Evolutionary conservation across 2,113 vertebrate genomes (phyloP).

Genomic region (Pantherophis guttatus): DNA sequence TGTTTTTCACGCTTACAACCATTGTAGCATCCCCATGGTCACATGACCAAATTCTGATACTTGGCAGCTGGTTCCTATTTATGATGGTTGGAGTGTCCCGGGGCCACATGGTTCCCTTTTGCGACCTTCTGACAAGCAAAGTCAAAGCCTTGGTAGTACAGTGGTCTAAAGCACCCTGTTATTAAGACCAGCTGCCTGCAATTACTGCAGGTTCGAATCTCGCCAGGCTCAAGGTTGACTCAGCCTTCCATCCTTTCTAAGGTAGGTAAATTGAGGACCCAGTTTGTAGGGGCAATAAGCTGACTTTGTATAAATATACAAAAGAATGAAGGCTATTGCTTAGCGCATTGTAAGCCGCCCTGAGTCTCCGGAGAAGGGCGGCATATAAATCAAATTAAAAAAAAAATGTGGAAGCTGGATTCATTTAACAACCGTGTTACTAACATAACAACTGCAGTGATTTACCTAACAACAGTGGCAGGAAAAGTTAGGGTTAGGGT

Average conservation of each 20-base stretch:
- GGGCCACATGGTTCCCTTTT: not conserved
- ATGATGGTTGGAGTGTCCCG: not conserved
- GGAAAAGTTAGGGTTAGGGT: not conserved
- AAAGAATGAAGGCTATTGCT: too few relatives aligned
- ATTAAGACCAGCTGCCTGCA: too few relatives aligned
- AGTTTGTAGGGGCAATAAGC: too few relatives aligned
- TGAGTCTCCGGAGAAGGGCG: too few relatives aligned
- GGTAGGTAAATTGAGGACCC: too few relatives aligned
- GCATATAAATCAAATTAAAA: too few relatives aligned
- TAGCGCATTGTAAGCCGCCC: too few relatives aligned
- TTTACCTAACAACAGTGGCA: not conserved
- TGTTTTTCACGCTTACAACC: not conserved
- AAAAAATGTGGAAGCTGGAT: not conserved
- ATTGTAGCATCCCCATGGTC: not conserved
- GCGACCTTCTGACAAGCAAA: not conserved
- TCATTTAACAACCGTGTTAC: not conserved
- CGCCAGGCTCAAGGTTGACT: too few relatives aligned
- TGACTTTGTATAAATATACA: too few relatives aligned
- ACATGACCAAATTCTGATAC: not conserved
- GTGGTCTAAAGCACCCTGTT: too few relatives aligned
- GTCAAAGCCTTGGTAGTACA: not conserved
- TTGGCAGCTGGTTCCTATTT: not conserved
- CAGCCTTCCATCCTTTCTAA: too few relatives aligned
- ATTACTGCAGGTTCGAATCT: too few relatives aligned
- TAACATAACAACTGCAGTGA: not conserved